Conservation (phyloP, 2,797 vertebrate genomes). For the Coranthus polyacanthus region DNA sequence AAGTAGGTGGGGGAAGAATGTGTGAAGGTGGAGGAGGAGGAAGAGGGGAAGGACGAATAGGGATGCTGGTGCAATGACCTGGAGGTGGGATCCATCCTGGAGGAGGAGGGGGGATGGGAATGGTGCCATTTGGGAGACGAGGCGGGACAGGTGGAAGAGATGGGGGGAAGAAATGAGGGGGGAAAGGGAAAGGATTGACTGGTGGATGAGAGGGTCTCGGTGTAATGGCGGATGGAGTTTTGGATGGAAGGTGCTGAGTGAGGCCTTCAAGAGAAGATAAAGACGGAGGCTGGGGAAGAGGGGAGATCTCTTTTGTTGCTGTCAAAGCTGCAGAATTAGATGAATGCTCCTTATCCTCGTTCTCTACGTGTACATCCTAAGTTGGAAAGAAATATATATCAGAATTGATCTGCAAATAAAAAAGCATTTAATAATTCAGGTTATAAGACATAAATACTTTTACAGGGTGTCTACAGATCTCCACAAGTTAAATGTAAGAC, state of each 20-base stretch:
- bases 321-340: constrained; percentile 83
- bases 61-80: constrained; percentile 75
- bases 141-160: constrained; percentile 66
- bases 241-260: constrained; percentile 77
- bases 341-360: constrained; percentile 89
- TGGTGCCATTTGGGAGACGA: constrained; percentile 70
- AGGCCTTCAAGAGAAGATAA: constrained; percentile 78
- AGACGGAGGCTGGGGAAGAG: constrained; percentile 80
- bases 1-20: constrained; percentile 76
- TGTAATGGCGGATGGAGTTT: constrained; percentile 73
- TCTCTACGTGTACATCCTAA: constrained; percentile 87
- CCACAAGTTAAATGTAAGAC: no score
- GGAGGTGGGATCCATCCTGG: constrained; percentile 87
- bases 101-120: constrained; percentile 79
- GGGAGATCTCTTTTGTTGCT: constrained; percentile 79
- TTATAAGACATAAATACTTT: no score
- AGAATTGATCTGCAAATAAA: neutral
- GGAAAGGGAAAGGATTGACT: constrained; percentile 46
- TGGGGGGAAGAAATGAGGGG: constrained; percentile 57
- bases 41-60: constrained; percentile 83
- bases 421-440: no score
- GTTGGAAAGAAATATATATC: constrained; percentile 24
- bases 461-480: no score
- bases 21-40: constrained; percentile 82
- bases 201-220: constrained; percentile 33